Evolutionary conservation across 2,113 vertebrate species (phyloP).

Genomic region (Hippocampus guttulatus): DNA sequence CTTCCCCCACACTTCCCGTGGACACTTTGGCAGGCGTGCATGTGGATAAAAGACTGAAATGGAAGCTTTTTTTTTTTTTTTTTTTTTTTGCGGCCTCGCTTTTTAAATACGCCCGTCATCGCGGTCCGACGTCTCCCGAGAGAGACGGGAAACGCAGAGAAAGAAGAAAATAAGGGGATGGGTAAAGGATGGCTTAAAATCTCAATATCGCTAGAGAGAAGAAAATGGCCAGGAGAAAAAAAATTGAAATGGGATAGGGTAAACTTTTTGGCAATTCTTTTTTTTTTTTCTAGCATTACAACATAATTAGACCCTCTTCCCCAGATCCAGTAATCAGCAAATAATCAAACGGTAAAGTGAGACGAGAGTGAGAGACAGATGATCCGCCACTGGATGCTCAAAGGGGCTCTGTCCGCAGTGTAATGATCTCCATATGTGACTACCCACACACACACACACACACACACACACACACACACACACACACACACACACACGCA

Average conservation of each 20-base stretch:
- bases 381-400: slow-evolving; percentile 2
- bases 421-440: slow-evolving; percentile 11
- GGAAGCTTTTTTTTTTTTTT: not conserved
- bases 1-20: not conserved
- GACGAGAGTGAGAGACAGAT: not conserved
- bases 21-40: not conserved
- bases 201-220: not conserved
- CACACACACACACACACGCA: slow-evolving; percentile 14
- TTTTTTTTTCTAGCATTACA: not conserved
- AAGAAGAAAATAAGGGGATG: not conserved
- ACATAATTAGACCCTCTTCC: not conserved
- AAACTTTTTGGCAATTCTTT: not conserved
- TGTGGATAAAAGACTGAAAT: not conserved
- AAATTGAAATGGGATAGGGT: not conserved
- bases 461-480: not conserved
- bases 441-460: not conserved
- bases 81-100: too few relatives aligned
- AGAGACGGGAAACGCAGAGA: not conserved
- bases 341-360: not conserved
- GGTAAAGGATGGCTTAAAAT: not conserved
- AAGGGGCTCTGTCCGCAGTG: not conserved
- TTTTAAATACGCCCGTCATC: not conserved
- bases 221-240: not conserved
- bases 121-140: not conserved
- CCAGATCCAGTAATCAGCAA: not conserved